Percentiles rank a stretch among this genome's conserved stretches.
phyloP scores from a whole-genome alignment of 2,113 vertebrate species.

The Grantiella picta region DNA sequence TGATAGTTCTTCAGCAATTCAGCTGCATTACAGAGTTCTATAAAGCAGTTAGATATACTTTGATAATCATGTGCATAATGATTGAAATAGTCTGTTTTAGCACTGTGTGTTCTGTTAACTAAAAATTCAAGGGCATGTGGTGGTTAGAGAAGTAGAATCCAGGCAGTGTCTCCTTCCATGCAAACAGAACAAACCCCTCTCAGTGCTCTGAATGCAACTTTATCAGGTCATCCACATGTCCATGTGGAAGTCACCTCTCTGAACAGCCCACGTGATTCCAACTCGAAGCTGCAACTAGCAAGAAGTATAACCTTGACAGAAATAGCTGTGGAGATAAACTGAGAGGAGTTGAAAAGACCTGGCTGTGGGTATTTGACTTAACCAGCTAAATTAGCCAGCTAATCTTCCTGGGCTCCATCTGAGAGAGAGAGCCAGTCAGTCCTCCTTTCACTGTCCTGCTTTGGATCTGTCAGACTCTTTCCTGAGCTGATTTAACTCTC shows the following conservation, averaged over 20 bases:
- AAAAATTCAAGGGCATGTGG: background rate
- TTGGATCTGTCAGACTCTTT: background rate
- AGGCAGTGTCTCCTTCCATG: accelerated
- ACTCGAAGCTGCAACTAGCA: background rate
- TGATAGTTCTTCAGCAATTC: background rate
- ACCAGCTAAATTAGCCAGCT: background rate
- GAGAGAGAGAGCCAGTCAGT: background rate
- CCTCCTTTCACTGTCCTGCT: background rate
- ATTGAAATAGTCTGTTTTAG: background rate
- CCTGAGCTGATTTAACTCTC: background rate
- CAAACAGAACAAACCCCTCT: background rate
- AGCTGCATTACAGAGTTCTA: background rate
- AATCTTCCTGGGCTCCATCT: background rate
- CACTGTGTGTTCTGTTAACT: background rate
- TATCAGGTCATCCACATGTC: background rate
- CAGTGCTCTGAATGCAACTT: background rate
- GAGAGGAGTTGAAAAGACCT: background rate
- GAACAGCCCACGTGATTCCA: background rate
- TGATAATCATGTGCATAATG: background rate
- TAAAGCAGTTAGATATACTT: background rate
- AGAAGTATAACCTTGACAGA: background rate
- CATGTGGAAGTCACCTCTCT: accelerated
- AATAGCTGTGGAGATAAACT: background rate
- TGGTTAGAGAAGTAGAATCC: background rate
- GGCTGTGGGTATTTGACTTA: background rate